Conservation (phyloP, 1,140 invertebrate species). For the Octopus sinensis region DNA sequence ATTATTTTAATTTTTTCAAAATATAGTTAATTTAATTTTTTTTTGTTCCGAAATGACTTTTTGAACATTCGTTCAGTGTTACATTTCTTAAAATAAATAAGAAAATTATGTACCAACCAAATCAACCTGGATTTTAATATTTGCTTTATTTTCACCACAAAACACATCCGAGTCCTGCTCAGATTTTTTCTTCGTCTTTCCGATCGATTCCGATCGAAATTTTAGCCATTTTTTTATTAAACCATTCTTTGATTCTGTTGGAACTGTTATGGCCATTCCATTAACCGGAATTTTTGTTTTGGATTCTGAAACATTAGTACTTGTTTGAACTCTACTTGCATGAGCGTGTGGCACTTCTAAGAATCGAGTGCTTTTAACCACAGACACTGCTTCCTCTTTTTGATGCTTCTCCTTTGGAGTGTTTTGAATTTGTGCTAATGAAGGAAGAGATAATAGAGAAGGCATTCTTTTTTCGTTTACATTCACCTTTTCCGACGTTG, state of each 20-base stretch:
- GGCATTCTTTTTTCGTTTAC: not conserved
- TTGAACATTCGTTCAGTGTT: too few relatives aligned
- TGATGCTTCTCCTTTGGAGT: not conserved
- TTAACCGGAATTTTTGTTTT: too few relatives aligned
- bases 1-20: too few relatives aligned
- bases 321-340: not conserved
- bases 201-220: not conserved
- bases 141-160: conserved; percentile 19
- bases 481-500: not conserved
- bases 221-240: not conserved
- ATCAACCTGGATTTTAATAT: conserved; percentile 62
- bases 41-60: too few relatives aligned
- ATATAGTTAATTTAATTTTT: too few relatives aligned
- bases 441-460: not conserved
- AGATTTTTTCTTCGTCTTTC: not conserved
- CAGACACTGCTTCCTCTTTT: not conserved
- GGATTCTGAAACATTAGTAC: not conserved
- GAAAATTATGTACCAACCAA: conserved; percentile 61
- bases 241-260: not conserved
- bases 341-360: not conserved
- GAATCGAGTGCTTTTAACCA: not conserved
- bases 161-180: conserved; percentile 13
- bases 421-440: not conserved
- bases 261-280: not conserved
- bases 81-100: too few relatives aligned